phyloP scores from a whole-genome alignment of 2,797 vertebrate species.

The Falco peregrinus region DNA sequence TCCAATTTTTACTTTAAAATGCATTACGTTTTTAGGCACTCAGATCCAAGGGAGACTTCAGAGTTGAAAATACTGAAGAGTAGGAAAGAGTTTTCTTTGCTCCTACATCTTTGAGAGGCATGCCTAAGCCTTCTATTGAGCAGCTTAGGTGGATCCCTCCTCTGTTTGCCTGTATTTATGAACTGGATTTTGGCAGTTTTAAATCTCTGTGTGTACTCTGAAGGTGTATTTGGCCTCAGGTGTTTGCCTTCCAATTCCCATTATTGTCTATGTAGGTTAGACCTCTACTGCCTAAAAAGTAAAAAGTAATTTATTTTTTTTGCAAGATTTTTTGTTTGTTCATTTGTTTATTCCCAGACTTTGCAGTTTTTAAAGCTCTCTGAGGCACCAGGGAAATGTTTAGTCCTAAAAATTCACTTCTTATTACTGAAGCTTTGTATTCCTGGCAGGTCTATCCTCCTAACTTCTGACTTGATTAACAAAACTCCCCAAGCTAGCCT shows the following conservation, averaged over 20 bases:
- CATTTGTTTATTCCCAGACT: neutral
- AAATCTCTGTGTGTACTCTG: neutral
- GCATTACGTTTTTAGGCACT: neutral
- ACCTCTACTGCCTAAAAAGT: neutral
- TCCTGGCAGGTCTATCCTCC: neutral
- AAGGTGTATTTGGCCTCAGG: neutral
- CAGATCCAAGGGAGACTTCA: neutral
- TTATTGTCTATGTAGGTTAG: neutral
- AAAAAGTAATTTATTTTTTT: neutral
- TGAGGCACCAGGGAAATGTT: neutral
- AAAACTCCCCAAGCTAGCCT: neutral
- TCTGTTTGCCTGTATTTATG: neutral
- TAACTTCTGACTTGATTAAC: neutral
- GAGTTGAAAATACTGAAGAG: neutral
- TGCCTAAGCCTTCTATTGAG: neutral
- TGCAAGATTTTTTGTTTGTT: neutral
- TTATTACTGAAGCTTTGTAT: neutral
- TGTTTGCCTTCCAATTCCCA: neutral
- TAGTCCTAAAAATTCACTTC: neutral
- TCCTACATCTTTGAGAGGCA: neutral
- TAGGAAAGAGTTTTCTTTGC: neutral
- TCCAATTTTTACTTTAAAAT: neutral
- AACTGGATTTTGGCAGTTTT: neutral
- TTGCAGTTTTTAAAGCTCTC: neutral
- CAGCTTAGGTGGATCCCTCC: neutral